These are phyloP conservation scores for Zaprionus capensis DNA, from an alignment of 1,140 invertebrate species.

Conservation along the genomic window DNA sequence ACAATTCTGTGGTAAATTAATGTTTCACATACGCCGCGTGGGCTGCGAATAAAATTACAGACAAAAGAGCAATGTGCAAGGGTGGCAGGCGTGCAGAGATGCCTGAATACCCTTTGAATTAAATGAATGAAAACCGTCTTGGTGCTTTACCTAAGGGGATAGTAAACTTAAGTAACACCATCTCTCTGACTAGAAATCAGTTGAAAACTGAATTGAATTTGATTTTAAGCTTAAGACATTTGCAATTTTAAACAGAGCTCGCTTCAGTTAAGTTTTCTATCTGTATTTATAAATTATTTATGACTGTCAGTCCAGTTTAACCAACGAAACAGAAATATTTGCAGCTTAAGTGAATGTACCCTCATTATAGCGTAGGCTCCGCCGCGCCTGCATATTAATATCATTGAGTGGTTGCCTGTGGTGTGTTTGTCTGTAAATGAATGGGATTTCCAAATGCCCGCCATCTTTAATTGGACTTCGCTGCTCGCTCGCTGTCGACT, in stretches of 20 bases:
- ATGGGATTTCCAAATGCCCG: neutral
- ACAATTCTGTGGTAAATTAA: constrained; percentile 44
- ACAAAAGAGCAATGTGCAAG: neutral
- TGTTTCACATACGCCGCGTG: constrained; percentile 45
- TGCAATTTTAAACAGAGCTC: neutral
- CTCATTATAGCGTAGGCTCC: neutral
- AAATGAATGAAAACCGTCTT: too few species aligned
- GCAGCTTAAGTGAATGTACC: neutral
- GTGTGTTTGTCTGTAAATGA: neutral
- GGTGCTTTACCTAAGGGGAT: too few species aligned
- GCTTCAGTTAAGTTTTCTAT: neutral
- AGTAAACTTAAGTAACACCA: neutral
- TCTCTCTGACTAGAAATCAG: neutral
- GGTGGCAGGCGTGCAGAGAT: neutral
- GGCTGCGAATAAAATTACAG: neutral
- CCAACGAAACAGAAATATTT: neutral
- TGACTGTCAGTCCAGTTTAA: neutral
- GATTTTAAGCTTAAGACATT: neutral
- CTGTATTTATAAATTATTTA: neutral
- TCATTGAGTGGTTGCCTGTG: neutral
- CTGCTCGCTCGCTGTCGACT: neutral
- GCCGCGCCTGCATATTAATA: constrained; percentile 1
- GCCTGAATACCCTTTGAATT: constrained; percentile 18
- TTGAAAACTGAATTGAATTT: neutral
- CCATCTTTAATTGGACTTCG: constrained; percentile 27